A percentile compares a stretch with the other conserved stretches of the same genome.
phyloP scores from a whole-genome alignment of 2,113 vertebrate species.

The Gallinago paraguaiae region DNA sequence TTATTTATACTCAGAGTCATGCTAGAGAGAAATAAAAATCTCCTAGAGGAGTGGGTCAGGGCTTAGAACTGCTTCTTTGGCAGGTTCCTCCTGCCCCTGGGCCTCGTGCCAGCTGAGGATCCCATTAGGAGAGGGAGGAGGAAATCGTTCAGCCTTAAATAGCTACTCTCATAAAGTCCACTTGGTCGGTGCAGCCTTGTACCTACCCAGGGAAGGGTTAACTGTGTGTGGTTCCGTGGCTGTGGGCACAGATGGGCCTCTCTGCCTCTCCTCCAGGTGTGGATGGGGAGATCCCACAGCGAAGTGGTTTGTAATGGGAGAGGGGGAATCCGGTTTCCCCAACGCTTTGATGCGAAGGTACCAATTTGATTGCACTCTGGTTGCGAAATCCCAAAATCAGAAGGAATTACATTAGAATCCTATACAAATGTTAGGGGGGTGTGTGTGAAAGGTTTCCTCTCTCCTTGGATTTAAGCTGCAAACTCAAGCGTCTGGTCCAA shows the following conservation, averaged over 20 bases:
- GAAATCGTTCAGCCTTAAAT: neutral
- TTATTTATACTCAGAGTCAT: neutral
- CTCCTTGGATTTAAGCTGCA: neutral
- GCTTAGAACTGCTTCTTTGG: neutral
- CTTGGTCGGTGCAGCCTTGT: neutral
- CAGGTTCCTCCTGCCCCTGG: neutral
- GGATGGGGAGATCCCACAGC: neutral
- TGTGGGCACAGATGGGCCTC: neutral
- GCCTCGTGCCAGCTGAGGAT: neutral
- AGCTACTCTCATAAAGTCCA: neutral
- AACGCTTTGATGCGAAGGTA: neutral
- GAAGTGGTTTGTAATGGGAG: neutral
- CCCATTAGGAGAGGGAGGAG: neutral
- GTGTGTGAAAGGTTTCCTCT: neutral
- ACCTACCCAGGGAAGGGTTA: neutral
- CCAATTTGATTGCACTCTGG: neutral
- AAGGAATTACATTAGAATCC: neutral
- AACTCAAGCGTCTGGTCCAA: neutral
- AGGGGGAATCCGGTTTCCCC: neutral
- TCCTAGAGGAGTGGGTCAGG: rapidly evolving
- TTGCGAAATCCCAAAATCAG: neutral
- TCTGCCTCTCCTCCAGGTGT: neutral
- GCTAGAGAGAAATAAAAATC: neutral
- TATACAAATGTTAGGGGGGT: neutral
- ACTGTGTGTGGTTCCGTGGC: rapidly evolving